These are phyloP conservation scores for Anser brachyrhynchus DNA, from an alignment of 2,113 vertebrate genomes.

Conservation along the genomic window DNA sequence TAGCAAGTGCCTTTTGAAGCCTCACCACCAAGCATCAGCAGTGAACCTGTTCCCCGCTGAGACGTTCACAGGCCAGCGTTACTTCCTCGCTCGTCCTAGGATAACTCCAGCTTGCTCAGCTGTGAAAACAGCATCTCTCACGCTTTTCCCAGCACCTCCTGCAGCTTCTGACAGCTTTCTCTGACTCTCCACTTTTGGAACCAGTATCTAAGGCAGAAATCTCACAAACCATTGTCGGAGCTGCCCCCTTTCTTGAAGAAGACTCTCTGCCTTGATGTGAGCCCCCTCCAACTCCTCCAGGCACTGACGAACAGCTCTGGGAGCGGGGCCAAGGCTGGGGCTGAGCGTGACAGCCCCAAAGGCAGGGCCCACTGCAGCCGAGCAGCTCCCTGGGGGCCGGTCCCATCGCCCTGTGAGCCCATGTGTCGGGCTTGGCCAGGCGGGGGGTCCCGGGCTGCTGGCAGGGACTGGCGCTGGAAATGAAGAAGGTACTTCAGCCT, in stretches of 20 bases:
- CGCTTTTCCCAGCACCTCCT: neutral
- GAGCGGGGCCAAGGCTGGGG: no score
- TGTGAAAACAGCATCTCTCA: neutral
- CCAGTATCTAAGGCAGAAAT: neutral
- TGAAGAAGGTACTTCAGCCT: neutral
- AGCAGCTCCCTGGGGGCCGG: neutral
- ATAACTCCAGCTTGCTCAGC: neutral
- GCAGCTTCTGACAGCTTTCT: neutral
- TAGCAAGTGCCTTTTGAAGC: neutral
- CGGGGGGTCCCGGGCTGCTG: neutral
- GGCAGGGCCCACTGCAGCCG: neutral
- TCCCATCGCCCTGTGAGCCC: neutral
- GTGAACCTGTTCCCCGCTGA: neutral
- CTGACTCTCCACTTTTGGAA: neutral
- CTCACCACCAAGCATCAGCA: neutral
- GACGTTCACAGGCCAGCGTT: neutral
- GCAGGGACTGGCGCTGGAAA: neutral
- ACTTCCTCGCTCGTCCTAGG: neutral
- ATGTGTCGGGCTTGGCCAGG: fast-evolving
- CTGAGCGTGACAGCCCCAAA: no score
- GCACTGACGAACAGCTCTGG: neutral
- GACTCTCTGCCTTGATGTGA: neutral
- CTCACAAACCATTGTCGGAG: neutral
- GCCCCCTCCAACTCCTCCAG: neutral
- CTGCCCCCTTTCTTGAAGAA: neutral